These are phyloP conservation scores for Agonopterix heracliana DNA, from an alignment of 2,888 invertebrate genomes.

Conservation along the genomic window DNA sequence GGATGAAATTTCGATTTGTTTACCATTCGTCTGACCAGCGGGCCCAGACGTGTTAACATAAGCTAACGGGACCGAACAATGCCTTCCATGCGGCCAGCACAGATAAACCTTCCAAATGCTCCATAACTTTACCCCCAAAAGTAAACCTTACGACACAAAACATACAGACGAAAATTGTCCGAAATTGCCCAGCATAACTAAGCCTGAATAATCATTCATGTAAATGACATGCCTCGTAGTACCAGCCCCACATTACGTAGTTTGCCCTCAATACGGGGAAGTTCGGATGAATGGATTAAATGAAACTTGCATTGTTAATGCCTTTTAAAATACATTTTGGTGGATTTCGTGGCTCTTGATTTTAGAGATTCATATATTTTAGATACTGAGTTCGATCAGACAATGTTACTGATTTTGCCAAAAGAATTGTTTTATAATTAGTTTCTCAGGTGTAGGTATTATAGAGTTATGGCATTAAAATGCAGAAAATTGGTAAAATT, in stretches of 20 bases:
- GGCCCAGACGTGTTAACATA: constrained; percentile 41
- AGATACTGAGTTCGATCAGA: too few species aligned
- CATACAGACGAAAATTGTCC: constrained; percentile 30
- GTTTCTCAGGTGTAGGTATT: too few species aligned
- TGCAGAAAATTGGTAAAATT: too few species aligned
- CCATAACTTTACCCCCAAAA: constrained; percentile 11
- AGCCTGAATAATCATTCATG: constrained; percentile 62
- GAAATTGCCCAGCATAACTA: constrained; percentile 18
- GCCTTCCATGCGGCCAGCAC: constrained; percentile 44
- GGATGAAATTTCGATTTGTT: constrained; percentile 2
- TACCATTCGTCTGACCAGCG: constrained; percentile 6
- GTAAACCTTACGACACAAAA: constrained; percentile 2
- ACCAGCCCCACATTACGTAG: constrained; percentile 47
- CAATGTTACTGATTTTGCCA: too few species aligned
- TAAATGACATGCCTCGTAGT: constrained; percentile 58
- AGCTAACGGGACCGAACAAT: constrained; percentile 47
- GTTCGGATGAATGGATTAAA: constrained; percentile 54
- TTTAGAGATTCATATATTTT: neutral
- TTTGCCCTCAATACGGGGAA: constrained; percentile 48
- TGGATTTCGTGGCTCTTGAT: neutral
- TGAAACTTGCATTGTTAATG: constrained; percentile 42
- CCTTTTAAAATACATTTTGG: constrained; percentile 33
- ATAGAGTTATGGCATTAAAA: too few species aligned
- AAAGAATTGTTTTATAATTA: too few species aligned
- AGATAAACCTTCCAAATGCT: constrained; percentile 50